Conservation (phyloP, 2,797 vertebrate genomes). For the Spinus pinus region DNA sequence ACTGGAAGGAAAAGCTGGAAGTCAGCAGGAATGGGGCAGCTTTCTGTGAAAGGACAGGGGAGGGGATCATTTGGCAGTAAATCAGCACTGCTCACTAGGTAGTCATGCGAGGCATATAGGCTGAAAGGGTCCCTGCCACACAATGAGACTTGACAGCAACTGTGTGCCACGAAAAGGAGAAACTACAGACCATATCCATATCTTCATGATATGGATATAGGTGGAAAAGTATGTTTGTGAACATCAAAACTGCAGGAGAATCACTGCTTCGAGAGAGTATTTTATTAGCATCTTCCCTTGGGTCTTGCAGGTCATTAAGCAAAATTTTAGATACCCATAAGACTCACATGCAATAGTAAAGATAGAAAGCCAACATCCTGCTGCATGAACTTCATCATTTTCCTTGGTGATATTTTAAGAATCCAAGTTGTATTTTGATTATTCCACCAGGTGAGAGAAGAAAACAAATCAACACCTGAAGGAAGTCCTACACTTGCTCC, state of each 20-base stretch:
- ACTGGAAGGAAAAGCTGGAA: not conserved
- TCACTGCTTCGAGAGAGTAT: not conserved
- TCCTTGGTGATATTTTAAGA: not conserved
- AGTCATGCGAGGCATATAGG: not conserved
- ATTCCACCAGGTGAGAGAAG: not conserved
- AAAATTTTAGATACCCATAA: not conserved
- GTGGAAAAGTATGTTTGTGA: not conserved
- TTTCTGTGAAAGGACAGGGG: not conserved
- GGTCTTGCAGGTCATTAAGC: not conserved
- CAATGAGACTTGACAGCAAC: not conserved
- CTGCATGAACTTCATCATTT: not conserved
- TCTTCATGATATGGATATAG: rapidly evolving
- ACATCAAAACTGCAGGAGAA: not conserved
- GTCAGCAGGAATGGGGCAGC: not conserved
- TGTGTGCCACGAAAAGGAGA: not conserved
- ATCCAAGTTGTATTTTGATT: not conserved
- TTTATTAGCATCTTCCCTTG: not conserved
- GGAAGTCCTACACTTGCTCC: not conserved
- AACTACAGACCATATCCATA: not conserved
- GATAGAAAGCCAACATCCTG: not conserved
- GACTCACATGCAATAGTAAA: not conserved
- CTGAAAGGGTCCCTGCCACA: not conserved
- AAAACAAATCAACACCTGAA: not conserved
- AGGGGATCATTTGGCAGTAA: not conserved
- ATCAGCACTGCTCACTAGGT: not conserved